Conservation (phyloP, 2,888 invertebrate species). For the Hetaerina titia region DNA sequence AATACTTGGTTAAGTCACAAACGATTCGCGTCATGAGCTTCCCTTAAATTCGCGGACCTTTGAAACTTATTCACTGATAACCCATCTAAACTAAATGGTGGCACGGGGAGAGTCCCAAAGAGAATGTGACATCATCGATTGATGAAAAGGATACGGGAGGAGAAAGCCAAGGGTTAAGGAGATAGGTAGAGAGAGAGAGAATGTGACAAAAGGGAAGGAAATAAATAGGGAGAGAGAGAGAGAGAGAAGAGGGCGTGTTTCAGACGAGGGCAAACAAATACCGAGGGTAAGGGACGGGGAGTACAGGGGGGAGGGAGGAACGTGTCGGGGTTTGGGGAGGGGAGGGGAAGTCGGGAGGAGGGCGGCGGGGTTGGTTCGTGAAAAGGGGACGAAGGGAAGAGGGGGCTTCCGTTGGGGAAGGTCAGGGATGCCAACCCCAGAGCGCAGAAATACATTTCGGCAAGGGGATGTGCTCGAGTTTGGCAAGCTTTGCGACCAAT, state of each 20-base stretch:
- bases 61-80: neutral
- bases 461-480: neutral
- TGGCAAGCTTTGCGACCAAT: neutral
- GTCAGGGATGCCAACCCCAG: conserved; percentile 30
- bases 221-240: neutral
- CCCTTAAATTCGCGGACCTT: neutral
- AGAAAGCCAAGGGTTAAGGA: neutral
- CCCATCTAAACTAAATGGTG: neutral
- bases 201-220: neutral
- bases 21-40: neutral
- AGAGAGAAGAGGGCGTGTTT: neutral
- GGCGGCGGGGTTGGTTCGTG: neutral
- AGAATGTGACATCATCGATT: neutral
- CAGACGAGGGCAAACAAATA: conserved; percentile 19
- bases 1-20: neutral
- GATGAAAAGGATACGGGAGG: neutral
- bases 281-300: neutral
- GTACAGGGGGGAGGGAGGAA: neutral
- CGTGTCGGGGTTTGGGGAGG: neutral
- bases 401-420: conserved; percentile 2
- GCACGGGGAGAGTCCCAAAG: neutral
- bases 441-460: neutral
- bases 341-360: neutral
- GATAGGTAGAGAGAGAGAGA: neutral
- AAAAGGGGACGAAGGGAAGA: neutral